These are phyloP conservation scores for Orgyia antiqua DNA, from an alignment of 2,888 invertebrate genomes.

Conservation along the genomic window DNA sequence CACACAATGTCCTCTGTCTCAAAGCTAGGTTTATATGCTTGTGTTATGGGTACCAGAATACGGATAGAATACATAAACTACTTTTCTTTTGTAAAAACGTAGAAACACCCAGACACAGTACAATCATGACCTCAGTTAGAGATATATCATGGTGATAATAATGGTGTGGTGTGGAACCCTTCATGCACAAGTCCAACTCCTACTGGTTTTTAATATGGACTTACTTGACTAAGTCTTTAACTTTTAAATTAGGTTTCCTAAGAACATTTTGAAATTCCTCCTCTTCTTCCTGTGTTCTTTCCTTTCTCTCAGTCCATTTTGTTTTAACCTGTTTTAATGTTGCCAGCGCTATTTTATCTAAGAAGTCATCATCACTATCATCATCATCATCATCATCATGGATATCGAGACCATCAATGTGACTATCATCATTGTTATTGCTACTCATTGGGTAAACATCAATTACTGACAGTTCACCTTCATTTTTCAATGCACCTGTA, in stretches of 20 bases:
- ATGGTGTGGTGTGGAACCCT: too few relatives aligned
- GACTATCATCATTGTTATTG: constrained; percentile 17
- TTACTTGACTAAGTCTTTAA: constrained; percentile 55
- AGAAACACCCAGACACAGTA: too few relatives aligned
- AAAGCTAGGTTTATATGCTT: too few relatives aligned
- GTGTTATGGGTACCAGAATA: too few relatives aligned
- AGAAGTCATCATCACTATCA: constrained; percentile 38
- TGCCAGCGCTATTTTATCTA: constrained; percentile 53
- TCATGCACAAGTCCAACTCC: too few relatives aligned
- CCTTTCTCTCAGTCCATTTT: constrained; percentile 41
- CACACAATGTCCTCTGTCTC: too few relatives aligned
- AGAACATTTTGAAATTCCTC: constrained; percentile 47
- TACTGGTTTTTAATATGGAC: constrained; percentile 11
- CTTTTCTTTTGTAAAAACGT: too few relatives aligned
- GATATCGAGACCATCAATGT: constrained; percentile 24
- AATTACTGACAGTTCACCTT: constrained; percentile 36
- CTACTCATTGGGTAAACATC: constrained; percentile 21
- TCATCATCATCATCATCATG: constrained; percentile 12
- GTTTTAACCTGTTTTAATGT: constrained; percentile 48
- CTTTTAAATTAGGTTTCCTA: constrained; percentile 49
- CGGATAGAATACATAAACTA: too few relatives aligned
- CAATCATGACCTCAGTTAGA: too few relatives aligned
- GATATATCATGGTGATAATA: too few relatives aligned
- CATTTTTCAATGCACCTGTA: constrained; percentile 45
- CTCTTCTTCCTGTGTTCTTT: constrained; percentile 35